These are phyloP conservation scores for Luperina testacea DNA, from an alignment of 2,888 invertebrate genomes.

Conservation along the genomic window DNA sequence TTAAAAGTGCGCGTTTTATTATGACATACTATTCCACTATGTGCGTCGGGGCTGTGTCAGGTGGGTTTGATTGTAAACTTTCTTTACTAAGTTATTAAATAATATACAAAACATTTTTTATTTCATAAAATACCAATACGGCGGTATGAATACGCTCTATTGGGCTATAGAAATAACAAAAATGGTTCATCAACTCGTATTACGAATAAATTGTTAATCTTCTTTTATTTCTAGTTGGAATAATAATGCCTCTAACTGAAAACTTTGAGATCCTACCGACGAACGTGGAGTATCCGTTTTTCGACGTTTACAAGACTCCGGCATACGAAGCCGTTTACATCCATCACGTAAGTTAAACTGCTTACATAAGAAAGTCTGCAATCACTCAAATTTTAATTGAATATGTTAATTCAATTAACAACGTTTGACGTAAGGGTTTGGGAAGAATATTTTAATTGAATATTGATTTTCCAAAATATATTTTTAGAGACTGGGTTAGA, in stretches of 20 bases:
- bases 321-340: constrained; percentile 81
- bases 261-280: constrained; percentile 86
- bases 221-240: constrained; percentile 79
- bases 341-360: constrained; percentile 82
- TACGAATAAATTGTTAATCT: background rate
- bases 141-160: background rate
- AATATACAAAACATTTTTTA: background rate
- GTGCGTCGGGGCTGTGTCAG: constrained; percentile 87
- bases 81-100: background rate
- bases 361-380: constrained; percentile 27
- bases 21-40: constrained; percentile 86
- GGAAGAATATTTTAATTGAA: constrained; percentile 3
- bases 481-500: background rate
- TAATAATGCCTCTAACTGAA: constrained; percentile 86
- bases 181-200: background rate
- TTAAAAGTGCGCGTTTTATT: constrained; percentile 82
- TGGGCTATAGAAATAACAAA: background rate
- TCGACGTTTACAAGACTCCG: constrained; percentile 83
- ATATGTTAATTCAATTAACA: constrained; percentile 37
- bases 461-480: constrained; percentile 7
- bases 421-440: background rate
- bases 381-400: constrained; percentile 52
- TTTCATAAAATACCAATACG: background rate
- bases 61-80: constrained; percentile 69
- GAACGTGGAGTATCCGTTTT: constrained; percentile 86